Evolutionary conservation across 1,140 invertebrate species (phyloP).

Genomic region (Diorhabda carinulata): DNA sequence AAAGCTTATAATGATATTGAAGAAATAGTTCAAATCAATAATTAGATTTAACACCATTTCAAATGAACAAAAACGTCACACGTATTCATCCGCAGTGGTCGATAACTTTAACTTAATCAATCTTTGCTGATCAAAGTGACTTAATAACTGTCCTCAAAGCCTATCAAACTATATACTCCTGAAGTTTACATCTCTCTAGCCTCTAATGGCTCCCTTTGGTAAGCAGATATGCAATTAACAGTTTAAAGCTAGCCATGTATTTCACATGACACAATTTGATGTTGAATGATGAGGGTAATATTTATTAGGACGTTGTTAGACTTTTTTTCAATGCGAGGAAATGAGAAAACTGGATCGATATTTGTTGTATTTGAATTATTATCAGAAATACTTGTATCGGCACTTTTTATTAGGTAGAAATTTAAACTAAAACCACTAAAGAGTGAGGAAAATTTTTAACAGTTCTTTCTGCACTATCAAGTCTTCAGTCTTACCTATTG

Average conservation of each 20-base stretch:
- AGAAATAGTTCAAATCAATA: neutral
- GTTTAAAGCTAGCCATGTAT: neutral
- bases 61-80: neutral
- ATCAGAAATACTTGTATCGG: no score
- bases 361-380: no score
- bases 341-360: no score
- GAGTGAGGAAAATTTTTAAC: no score
- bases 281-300: neutral
- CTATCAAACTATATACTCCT: neutral
- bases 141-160: neutral
- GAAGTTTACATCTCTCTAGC: neutral
- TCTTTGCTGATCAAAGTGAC: neutral
- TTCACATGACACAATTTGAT: neutral
- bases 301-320: no score
- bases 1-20: no score
- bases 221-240: conserved; percentile 1
- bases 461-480: no score
- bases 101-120: neutral
- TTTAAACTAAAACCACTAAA: no score
- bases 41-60: neutral
- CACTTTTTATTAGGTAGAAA: no score
- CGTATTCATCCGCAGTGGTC: neutral
- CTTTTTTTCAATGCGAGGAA: no score
- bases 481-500: no score
- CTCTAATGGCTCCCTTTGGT: neutral